Evolutionary conservation across 2,888 invertebrate genomes (phyloP).

Genomic region (Ariolimax columbianus): DNA sequence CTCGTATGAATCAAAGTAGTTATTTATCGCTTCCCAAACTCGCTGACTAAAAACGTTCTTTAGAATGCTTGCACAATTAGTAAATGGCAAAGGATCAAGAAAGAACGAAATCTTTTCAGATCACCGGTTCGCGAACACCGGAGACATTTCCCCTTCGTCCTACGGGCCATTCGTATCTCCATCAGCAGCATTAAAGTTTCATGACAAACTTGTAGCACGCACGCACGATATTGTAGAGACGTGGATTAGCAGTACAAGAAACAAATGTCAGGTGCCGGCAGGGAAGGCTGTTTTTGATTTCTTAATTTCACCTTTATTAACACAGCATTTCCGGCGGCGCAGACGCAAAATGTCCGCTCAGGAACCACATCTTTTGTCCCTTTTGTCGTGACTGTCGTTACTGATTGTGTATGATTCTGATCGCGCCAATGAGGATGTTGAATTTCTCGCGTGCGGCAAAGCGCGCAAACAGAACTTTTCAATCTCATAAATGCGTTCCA

Average conservation of each 20-base stretch:
- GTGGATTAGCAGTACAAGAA: background rate
- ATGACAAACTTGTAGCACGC: constrained; percentile 21
- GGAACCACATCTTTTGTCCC: constrained; percentile 20
- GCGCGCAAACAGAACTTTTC: constrained; percentile 31
- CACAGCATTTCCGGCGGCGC: constrained; percentile 3
- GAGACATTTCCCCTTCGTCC: constrained; percentile 27
- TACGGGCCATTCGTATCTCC: constrained; percentile 2
- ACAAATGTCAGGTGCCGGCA: constrained; percentile 21
- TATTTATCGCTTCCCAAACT: background rate
- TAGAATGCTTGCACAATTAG: constrained; percentile 12
- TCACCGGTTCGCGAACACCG: background rate
- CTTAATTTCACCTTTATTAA: constrained; percentile 34
- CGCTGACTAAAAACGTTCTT: background rate
- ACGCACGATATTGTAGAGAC: constrained; percentile 10
- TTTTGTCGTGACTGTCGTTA: background rate
- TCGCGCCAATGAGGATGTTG: background rate
- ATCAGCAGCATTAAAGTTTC: constrained; percentile 33
- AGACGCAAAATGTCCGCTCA: background rate
- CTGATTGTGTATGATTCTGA: constrained; percentile 10
- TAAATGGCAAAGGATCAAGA: constrained; percentile 29
- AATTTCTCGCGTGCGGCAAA: constrained; percentile 17
- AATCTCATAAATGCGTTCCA: constrained; percentile 21
- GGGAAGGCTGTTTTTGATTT: constrained; percentile 27
- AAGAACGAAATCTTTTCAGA: constrained; percentile 25
- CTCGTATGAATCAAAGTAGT: background rate